Evolutionary conservation across 2,888 invertebrate genomes (phyloP).

Genomic region (Ditylenchus weischeri): DNA sequence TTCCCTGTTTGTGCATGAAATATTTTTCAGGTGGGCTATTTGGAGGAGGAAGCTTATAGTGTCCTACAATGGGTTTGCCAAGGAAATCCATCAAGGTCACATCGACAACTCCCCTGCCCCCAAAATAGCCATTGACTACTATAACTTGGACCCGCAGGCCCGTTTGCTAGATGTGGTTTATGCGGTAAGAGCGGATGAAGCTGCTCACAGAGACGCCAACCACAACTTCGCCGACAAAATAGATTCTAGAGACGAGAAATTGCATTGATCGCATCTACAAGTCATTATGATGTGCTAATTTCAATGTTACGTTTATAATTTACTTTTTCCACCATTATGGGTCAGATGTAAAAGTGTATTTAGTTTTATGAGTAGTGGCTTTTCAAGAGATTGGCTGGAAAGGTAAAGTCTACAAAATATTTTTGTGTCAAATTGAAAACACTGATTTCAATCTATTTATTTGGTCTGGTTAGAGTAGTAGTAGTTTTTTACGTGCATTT

Average conservation of each 20-base stretch:
- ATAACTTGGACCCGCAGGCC: conserved; percentile 22
- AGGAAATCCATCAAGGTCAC: conserved; percentile 19
- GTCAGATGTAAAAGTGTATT: no score
- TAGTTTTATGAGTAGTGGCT: no score
- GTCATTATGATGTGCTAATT: no score
- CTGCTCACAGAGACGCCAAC: conserved; percentile 26
- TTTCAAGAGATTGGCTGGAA: no score
- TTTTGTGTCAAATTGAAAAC: no score
- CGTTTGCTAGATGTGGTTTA: conserved; percentile 25
- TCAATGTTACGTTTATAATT: no score
- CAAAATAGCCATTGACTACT: conserved; percentile 27
- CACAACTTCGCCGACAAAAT: conserved; percentile 28
- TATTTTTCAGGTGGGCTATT: conserved; percentile 21
- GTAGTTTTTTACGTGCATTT: no score
- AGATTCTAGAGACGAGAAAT: conserved; percentile 16
- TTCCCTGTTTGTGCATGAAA: no score
- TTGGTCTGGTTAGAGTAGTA: no score
- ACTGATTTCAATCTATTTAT: no score
- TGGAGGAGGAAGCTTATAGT: conserved; percentile 28
- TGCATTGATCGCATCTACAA: neutral
- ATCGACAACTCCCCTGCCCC: conserved; percentile 22
- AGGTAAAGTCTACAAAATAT: no score
- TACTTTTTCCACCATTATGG: no score
- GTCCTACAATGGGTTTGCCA: conserved; percentile 25
- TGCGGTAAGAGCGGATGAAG: conserved; percentile 27